Evolutionary conservation across 2,888 invertebrate genomes (phyloP).

Genomic region (Cylindroiulus punctatus): DNA sequence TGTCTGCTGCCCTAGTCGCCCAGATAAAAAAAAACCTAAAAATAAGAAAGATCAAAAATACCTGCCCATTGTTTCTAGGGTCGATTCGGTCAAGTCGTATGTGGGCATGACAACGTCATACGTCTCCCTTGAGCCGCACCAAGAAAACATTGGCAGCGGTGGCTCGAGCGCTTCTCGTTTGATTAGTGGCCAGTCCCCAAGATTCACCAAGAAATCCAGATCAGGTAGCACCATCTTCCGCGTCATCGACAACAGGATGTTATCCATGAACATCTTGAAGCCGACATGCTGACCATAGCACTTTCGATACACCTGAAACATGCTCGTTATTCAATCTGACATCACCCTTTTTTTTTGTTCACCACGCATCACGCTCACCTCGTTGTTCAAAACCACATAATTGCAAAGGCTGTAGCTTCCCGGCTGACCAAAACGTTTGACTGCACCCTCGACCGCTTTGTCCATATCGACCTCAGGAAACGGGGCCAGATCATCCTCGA

Average conservation of each 20-base stretch:
- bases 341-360: neutral
- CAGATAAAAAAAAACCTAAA: neutral
- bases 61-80: slow-evolving; percentile 93
- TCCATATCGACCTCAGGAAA: slow-evolving; percentile 79
- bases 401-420: slow-evolving; percentile 88
- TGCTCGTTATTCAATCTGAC: neutral
- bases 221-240: slow-evolving; percentile 85
- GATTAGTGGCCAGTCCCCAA: slow-evolving; percentile 94
- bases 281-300: slow-evolving; percentile 96
- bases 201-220: slow-evolving; percentile 88
- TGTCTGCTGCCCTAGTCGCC: too few species aligned
- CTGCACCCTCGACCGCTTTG: slow-evolving; percentile 72
- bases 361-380: slow-evolving; percentile 65
- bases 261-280: slow-evolving; percentile 95
- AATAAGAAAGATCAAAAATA: slow-evolving; percentile 63
- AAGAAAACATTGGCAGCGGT: slow-evolving; percentile 86
- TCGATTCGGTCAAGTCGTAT: slow-evolving; percentile 92
- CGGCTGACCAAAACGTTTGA: slow-evolving; percentile 79
- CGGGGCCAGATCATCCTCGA: slow-evolving; percentile 75
- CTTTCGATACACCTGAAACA: slow-evolving; percentile 75
- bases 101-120: slow-evolving; percentile 93
- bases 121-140: slow-evolving; percentile 91
- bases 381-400: slow-evolving; percentile 84
- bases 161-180: slow-evolving; percentile 61
- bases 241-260: slow-evolving; percentile 80